phyloP scores from a whole-genome alignment of 1,140 invertebrate species.

The Camponotus pennsylvanicus region DNA sequence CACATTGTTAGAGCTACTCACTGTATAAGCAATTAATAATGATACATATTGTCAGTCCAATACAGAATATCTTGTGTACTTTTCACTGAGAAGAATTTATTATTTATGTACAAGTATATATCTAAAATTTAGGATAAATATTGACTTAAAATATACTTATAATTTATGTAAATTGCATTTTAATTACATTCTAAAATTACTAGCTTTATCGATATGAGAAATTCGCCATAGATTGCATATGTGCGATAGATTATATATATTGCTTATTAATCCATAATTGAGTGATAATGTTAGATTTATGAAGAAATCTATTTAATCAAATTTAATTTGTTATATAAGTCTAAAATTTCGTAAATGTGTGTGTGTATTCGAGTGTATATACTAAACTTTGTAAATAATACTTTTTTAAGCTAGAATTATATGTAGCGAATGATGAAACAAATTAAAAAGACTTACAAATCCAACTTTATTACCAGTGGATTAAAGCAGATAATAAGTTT shows the following conservation, averaged over 20 bases:
- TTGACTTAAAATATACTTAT: constrained; percentile 42
- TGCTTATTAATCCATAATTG: constrained; percentile 14
- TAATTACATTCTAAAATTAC: not conserved
- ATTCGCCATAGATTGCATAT: not conserved
- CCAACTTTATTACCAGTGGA: not conserved
- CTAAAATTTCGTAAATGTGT: not conserved
- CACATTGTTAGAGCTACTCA: constrained; percentile 8
- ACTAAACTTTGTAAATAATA: constrained; percentile 49
- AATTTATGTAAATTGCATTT: not conserved
- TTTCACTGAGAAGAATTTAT: constrained; percentile 21
- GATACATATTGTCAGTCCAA: constrained; percentile 3
- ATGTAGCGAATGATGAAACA: not conserved
- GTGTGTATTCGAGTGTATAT: not conserved
- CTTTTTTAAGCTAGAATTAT: constrained; percentile 32
- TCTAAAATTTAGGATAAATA: constrained; percentile 37
- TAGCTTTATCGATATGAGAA: constrained; percentile 53
- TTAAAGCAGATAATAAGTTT: constrained; percentile 13
- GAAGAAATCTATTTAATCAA: constrained; percentile 19
- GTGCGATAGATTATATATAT: constrained; percentile 13
- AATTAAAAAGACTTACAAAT: constrained; percentile 6
- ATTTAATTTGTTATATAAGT: not conserved
- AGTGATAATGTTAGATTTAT: constrained; percentile 2
- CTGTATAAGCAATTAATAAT: constrained; percentile 20
- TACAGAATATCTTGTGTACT: not conserved
- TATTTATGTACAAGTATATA: constrained; percentile 57